Percentiles rank a stretch among this genome's conserved stretches.
phyloP scores from a whole-genome alignment of 2,113 vertebrate species.

The Entosphenus tridentatus region DNA sequence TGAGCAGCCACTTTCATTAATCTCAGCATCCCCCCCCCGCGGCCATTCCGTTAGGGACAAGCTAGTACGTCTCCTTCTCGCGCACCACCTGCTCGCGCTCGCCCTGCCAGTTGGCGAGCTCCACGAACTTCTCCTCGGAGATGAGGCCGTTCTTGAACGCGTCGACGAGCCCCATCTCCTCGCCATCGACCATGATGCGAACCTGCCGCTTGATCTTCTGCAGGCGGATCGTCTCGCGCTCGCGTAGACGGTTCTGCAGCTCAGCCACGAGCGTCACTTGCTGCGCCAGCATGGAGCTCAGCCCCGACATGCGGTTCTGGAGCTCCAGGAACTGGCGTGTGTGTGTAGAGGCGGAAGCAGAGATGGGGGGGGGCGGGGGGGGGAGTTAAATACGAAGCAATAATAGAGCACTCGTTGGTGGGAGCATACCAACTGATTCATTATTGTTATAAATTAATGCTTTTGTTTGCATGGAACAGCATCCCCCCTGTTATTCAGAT shows the following conservation, averaged over 20 bases:
- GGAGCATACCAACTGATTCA: too few relatives aligned
- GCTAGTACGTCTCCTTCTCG: too few relatives aligned
- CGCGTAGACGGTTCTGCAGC: neutral
- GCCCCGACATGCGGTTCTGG: neutral
- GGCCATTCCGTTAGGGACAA: too few relatives aligned
- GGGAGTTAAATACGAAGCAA: neutral
- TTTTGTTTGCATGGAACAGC: too few relatives aligned
- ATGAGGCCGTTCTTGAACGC: neutral
- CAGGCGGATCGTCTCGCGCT: neutral
- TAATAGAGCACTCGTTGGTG: too few relatives aligned
- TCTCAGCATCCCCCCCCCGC: too few relatives aligned
- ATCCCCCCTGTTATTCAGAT: too few relatives aligned
- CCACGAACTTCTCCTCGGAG: neutral
- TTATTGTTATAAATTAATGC: too few relatives aligned
- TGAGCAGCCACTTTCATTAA: too few relatives aligned
- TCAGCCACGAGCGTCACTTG: neutral
- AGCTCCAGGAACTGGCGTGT: neutral
- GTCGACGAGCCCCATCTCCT: slow-evolving; percentile 6
- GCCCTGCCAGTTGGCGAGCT: slow-evolving; percentile 4
- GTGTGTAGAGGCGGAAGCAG: neutral
- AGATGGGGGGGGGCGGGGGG: neutral
- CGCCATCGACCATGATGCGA: slow-evolving; percentile 4
- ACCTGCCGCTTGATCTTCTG: slow-evolving; percentile 5
- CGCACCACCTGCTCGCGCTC: neutral
- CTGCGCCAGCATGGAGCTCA: neutral